Evolutionary conservation across 2,113 vertebrate genomes (phyloP).

Genomic region (Lanius collurio): DNA sequence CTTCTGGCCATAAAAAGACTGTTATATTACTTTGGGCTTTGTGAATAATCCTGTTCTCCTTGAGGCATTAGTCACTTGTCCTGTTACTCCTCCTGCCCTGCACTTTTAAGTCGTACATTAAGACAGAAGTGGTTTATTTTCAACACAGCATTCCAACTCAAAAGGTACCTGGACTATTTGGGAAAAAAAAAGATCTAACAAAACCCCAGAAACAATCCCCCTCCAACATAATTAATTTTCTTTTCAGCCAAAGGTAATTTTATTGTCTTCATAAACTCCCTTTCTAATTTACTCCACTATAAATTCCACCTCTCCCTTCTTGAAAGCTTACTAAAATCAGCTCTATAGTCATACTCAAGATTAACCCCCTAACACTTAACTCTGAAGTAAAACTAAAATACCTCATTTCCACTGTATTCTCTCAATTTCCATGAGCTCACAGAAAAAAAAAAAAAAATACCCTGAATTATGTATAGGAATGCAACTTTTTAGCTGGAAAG

Average conservation of each 20-base stretch:
- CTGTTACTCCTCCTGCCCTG: not conserved
- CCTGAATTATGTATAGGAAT: no score
- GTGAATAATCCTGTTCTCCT: not conserved
- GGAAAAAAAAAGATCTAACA: not conserved
- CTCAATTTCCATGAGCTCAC: not conserved
- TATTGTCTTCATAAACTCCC: not conserved
- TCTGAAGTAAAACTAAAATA: not conserved
- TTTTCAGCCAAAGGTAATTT: not conserved
- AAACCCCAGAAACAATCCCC: rapidly evolving
- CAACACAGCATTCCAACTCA: not conserved
- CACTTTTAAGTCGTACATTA: not conserved
- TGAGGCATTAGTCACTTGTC: not conserved
- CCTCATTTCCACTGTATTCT: not conserved
- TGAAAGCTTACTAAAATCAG: not conserved
- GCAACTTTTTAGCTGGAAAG: not conserved
- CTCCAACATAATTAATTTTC: not conserved
- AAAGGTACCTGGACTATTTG: not conserved
- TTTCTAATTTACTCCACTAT: not conserved
- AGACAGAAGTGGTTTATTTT: not conserved
- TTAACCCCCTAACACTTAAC: not conserved
- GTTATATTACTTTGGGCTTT: not conserved
- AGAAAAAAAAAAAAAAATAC: not conserved
- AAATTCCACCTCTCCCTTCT: not conserved
- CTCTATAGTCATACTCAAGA: not conserved
- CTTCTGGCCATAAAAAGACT: not conserved